A percentile compares a stretch with the other conserved stretches of the same genome.
Evolutionary conservation across 2,888 invertebrate species (phyloP).

Genomic region (Tridacna crocea): DNA sequence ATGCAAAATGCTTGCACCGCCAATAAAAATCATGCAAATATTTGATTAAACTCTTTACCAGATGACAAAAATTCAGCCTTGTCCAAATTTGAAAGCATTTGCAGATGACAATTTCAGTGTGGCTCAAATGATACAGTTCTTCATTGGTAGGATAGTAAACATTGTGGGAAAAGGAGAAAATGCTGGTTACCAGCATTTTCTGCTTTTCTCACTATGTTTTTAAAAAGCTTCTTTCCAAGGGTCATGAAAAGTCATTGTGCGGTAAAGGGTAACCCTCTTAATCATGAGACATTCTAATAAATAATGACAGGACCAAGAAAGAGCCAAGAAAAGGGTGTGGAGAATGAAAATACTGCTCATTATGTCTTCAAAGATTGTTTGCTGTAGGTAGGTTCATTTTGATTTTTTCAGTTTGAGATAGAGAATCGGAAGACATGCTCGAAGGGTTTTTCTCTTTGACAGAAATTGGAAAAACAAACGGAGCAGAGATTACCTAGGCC

Average conservation of each 20-base stretch:
- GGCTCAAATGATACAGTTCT: no score
- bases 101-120: no score
- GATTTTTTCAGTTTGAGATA: neutral
- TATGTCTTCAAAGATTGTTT: neutral
- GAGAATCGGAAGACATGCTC: neutral
- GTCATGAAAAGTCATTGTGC: no score
- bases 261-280: no score
- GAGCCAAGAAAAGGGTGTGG: neutral
- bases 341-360: neutral
- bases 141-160: no score
- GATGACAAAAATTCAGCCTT: no score
- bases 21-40: no score
- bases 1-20: no score
- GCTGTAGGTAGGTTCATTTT: neutral
- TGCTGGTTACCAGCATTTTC: neutral
- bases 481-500: slow-evolving; percentile 10
- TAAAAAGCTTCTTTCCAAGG: no score
- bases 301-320: neutral
- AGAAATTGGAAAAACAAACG: neutral
- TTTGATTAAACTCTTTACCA: no score
- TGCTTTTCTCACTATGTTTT: neutral
- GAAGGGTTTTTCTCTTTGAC: neutral
- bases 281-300: neutral
- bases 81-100: no score
- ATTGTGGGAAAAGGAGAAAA: neutral